A percentile compares a stretch with the other conserved stretches of the same genome.
phyloP scores from a whole-genome alignment of 1,140 invertebrate species.

The Drosophila tsacasi region DNA sequence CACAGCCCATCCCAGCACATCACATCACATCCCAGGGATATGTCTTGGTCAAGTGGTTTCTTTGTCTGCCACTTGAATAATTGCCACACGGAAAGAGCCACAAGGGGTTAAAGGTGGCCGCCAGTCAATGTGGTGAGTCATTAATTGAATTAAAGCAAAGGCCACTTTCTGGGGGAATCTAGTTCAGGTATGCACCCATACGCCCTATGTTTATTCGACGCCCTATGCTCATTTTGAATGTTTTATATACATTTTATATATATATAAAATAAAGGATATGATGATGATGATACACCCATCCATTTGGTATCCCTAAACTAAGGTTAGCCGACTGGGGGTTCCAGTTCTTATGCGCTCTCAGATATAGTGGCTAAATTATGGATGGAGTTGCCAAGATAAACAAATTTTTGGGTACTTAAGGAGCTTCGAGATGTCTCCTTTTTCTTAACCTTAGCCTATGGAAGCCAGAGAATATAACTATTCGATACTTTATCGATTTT shows the following conservation, averaged over 20 bases:
- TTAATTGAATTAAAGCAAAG: no score
- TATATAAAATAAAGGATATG: no score
- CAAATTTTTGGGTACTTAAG: neutral
- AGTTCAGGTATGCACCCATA: no score
- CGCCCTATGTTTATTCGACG: no score
- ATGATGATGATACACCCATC: no score
- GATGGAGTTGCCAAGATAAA: neutral
- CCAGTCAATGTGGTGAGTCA: conserved; percentile 15
- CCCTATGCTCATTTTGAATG: no score
- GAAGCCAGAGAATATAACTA: neutral
- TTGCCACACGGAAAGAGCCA: conserved; percentile 6
- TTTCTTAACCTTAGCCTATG: neutral
- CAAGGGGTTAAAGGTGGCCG: conserved; percentile 11
- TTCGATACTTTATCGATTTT: neutral
- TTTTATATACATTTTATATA: no score
- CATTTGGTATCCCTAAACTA: neutral
- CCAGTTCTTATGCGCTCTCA: no score
- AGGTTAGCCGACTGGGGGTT: neutral
- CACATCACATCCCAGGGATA: neutral
- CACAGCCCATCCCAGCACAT: neutral
- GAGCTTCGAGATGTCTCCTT: neutral
- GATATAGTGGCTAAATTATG: neutral
- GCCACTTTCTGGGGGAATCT: neutral
- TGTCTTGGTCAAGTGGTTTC: conserved; percentile 38
- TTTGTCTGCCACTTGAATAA: conserved; percentile 18